Conservation (phyloP, 2,113 vertebrate genomes). For the Carollia perspicillata region DNA sequence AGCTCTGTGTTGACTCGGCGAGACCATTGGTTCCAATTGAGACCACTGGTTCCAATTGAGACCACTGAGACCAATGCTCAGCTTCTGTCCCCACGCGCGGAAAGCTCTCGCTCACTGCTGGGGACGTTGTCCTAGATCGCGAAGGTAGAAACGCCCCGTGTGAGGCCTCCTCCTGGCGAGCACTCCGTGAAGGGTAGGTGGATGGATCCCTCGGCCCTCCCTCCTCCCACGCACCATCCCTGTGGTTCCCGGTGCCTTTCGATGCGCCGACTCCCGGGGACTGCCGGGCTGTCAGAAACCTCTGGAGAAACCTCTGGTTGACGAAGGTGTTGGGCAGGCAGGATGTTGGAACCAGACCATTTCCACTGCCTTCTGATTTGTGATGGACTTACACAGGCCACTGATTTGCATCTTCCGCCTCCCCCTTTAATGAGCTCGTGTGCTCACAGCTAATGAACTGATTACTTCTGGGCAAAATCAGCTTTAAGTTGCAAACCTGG, state of each 20-base stretch:
- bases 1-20: rapidly evolving
- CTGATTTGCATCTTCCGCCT: slow-evolving; percentile 48
- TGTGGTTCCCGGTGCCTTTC: slow-evolving; percentile 44
- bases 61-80: too few relatives aligned
- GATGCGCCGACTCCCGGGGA: slow-evolving; percentile 24
- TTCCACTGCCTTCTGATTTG: slow-evolving; percentile 49
- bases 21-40: not conserved
- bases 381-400: slow-evolving; percentile 48
- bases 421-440: slow-evolving; percentile 38
- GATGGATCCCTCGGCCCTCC: rapidly evolving
- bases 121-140: too few relatives aligned
- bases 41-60: not conserved
- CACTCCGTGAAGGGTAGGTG: rapidly evolving
- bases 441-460: slow-evolving; percentile 67
- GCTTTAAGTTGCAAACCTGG: slow-evolving; percentile 64
- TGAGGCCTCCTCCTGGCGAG: not conserved
- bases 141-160: rapidly evolving
- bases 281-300: slow-evolving; percentile 45
- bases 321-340: slow-evolving; percentile 50
- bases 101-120: not conserved
- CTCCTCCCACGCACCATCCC: too few relatives aligned
- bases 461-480: slow-evolving; percentile 69
- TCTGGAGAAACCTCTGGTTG: slow-evolving; percentile 66
- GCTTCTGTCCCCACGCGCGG: rapidly evolving
- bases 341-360: slow-evolving; percentile 23